These are phyloP conservation scores for Harlomillsia oculata DNA, from an alignment of 1,140 invertebrate genomes.

Conservation along the genomic window DNA sequence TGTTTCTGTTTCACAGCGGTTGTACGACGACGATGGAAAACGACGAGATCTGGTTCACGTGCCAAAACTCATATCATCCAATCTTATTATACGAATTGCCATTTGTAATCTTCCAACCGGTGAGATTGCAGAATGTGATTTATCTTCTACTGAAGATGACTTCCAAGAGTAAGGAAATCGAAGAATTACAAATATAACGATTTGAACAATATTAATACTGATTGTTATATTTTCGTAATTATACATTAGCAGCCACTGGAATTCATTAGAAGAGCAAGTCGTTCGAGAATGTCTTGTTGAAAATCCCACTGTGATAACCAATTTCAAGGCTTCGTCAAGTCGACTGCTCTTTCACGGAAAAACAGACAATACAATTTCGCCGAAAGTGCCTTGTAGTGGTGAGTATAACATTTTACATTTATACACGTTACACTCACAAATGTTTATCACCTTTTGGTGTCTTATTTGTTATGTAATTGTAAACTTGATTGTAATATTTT, in stretches of 20 bases:
- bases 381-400: slow-evolving; percentile 56
- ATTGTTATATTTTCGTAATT: no score
- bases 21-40: slow-evolving; percentile 40
- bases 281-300: slow-evolving; percentile 60
- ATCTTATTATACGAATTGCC: slow-evolving; percentile 42
- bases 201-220: no score
- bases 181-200: no score
- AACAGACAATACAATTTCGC: slow-evolving; percentile 53
- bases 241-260: slow-evolving; percentile 43
- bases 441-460: neutral
- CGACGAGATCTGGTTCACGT: slow-evolving; percentile 21
- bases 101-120: slow-evolving; percentile 58
- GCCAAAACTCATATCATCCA: slow-evolving; percentile 27
- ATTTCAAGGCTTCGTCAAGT: slow-evolving; percentile 68
- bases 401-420: slow-evolving; percentile 45
- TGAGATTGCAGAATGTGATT: slow-evolving; percentile 42
- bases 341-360: slow-evolving; percentile 50
- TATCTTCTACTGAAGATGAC: slow-evolving; percentile 39
- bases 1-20: slow-evolving; percentile 38
- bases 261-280: slow-evolving; percentile 66
- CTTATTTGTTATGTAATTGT: neutral
- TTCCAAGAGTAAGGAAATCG: no score
- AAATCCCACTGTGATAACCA: slow-evolving; percentile 57
- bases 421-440: neutral
- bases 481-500: no score